Percentiles rank a stretch among this genome's conserved stretches.
These are phyloP conservation scores for Cyclargus thomasi DNA, from an alignment of 1,140 invertebrate species.

Conservation along the genomic window DNA sequence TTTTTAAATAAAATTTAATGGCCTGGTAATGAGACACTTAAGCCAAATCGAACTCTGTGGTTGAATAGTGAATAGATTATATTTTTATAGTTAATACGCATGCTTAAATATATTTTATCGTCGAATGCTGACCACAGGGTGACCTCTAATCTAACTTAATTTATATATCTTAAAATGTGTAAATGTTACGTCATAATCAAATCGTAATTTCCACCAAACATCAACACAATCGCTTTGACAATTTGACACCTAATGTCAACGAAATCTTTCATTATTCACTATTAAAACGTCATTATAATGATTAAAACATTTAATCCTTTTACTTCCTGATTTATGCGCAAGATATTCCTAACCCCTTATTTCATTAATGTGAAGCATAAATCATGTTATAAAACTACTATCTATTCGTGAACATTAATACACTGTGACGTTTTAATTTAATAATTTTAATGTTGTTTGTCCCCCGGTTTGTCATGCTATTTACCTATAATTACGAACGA, in stretches of 20 bases:
- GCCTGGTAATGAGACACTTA: no score
- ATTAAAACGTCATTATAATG: neutral
- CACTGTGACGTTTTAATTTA: neutral
- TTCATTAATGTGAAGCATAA: neutral
- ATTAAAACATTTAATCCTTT: neutral
- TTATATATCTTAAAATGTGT: no score
- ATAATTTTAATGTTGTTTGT: constrained; percentile 4
- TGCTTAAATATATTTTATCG: no score
- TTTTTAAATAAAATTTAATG: no score
- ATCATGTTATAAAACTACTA: neutral
- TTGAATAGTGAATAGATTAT: no score
- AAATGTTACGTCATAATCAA: no score
- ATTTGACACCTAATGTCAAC: neutral
- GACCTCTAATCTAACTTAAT: no score
- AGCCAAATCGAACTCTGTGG: no score
- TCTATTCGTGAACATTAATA: neutral
- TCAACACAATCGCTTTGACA: no score
- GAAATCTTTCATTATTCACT: neutral
- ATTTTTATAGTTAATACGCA: no score
- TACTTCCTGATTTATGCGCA: neutral
- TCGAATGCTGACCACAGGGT: no score
- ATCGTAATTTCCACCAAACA: no score
- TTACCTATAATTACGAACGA: neutral
- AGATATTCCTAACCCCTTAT: constrained; percentile 1
- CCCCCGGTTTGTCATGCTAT: neutral